Conservation (phyloP, 2,888 invertebrate species). For the Cerastis rubricosa region DNA sequence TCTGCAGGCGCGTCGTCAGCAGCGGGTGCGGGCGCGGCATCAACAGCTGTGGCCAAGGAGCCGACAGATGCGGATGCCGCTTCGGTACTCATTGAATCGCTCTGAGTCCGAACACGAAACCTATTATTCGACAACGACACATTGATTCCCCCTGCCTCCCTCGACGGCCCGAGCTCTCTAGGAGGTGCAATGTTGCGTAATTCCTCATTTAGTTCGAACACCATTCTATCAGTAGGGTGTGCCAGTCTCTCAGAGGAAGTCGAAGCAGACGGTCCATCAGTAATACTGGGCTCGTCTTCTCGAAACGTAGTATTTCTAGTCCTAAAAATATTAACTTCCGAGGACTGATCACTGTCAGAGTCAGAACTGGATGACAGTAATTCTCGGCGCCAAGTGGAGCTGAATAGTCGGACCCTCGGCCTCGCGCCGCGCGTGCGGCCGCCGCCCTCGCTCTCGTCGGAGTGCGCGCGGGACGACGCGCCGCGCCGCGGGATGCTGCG, state of each 20-base stretch:
- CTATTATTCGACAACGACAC: conserved; percentile 77
- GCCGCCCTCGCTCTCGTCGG: conserved; percentile 76
- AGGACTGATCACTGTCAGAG: conserved; percentile 84
- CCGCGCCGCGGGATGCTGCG: conserved; percentile 74
- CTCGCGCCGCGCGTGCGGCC: conserved; percentile 63
- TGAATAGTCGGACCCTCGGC: conserved; percentile 76
- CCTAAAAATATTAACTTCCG: conserved; percentile 85
- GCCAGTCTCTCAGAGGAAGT: conserved; percentile 54
- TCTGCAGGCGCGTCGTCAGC: conserved; percentile 13
- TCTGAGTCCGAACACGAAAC: conserved; percentile 83
- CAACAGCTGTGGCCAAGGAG: background rate
- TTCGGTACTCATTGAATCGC: conserved; percentile 55
- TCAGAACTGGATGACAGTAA: conserved; percentile 84
- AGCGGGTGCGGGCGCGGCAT: background rate
- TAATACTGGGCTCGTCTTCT: conserved; percentile 74
- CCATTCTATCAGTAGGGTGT: conserved; percentile 76
- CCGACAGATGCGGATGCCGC: conserved; percentile 15
- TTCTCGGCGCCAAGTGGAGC: conserved; percentile 75
- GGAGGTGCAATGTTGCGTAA: conserved; percentile 62
- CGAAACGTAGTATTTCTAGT: conserved; percentile 83
- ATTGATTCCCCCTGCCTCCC: conserved; percentile 73
- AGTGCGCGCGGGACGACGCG: conserved; percentile 72
- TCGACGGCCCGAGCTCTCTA: conserved; percentile 65
- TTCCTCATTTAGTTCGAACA: conserved; percentile 78
- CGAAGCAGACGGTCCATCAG: conserved; percentile 57